These are phyloP conservation scores for Lasioglossum villosulum DNA, from an alignment of 2,888 invertebrate genomes.

Conservation along the genomic window DNA sequence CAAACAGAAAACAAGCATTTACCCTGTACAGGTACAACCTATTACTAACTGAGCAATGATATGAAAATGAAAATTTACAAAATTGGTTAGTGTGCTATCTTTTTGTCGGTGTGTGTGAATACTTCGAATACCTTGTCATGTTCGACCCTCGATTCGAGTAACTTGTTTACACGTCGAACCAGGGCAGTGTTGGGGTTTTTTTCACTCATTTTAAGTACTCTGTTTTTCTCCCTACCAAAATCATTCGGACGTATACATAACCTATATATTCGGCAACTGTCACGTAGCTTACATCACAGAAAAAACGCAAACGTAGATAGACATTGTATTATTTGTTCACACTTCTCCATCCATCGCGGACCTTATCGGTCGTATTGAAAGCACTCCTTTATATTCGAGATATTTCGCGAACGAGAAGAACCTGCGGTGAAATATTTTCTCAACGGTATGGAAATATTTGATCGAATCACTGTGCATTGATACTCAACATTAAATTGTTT, in stretches of 20 bases:
- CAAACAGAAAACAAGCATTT: too few relatives aligned
- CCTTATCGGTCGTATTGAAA: background rate
- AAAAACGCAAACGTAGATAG: background rate
- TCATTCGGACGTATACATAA: constrained; percentile 45
- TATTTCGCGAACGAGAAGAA: background rate
- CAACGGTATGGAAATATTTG: background rate
- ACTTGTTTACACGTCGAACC: constrained; percentile 80
- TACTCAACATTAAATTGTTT: background rate
- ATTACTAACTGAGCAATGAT: too few relatives aligned
- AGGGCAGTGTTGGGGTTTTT: constrained; percentile 77
- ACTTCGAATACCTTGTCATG: constrained; percentile 80
- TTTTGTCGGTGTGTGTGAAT: too few relatives aligned
- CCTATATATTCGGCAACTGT: constrained; percentile 37
- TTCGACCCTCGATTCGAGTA: constrained; percentile 81
- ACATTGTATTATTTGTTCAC: background rate
- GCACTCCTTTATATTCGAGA: background rate
- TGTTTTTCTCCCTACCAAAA: constrained; percentile 25
- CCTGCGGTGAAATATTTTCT: background rate
- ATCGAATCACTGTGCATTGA: background rate
- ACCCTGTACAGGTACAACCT: too few relatives aligned
- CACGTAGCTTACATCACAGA: constrained; percentile 52
- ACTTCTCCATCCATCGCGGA: background rate
- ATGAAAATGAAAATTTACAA: too few relatives aligned
- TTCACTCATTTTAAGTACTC: constrained; percentile 63
- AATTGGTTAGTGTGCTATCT: too few relatives aligned